A percentile compares a stretch with the other conserved stretches of the same genome.
phyloP scores from a whole-genome alignment of 2,888 invertebrate species.

The Parnassius mnemosyne region DNA sequence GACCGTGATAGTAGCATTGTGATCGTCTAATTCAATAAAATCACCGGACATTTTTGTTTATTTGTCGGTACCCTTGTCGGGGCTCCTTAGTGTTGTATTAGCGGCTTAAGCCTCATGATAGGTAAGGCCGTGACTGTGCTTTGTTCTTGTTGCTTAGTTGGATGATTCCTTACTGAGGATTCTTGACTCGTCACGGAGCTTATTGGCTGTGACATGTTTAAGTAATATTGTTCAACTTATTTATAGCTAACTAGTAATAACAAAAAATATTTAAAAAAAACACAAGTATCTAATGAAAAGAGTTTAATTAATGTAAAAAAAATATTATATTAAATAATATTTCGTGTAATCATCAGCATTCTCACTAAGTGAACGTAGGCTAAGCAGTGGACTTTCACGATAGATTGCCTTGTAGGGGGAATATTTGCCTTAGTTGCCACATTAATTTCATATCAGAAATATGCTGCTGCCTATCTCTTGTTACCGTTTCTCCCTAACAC shows the following conservation, averaged over 20 bases:
- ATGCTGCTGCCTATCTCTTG: too few species aligned
- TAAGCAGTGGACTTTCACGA: too few species aligned
- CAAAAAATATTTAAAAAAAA: background rate
- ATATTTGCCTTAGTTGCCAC: too few species aligned
- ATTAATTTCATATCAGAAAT: too few species aligned
- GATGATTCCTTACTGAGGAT: constrained; percentile 18
- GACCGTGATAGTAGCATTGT: constrained; percentile 64
- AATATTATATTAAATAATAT: too few species aligned
- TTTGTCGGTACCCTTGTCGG: constrained; percentile 74
- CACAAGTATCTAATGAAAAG: too few species aligned
- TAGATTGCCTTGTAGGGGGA: too few species aligned
- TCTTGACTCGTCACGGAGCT: constrained; percentile 11
- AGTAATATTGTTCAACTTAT: background rate
- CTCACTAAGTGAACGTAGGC: too few species aligned
- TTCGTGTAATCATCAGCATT: too few species aligned
- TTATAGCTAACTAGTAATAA: background rate
- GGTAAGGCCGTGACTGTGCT: constrained; percentile 51
- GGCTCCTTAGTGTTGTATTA: constrained; percentile 59
- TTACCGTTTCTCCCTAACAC: too few species aligned
- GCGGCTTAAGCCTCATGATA: constrained; percentile 63
- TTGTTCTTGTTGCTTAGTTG: constrained; percentile 38
- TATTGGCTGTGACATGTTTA: constrained; percentile 20
- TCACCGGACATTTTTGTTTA: constrained; percentile 77
- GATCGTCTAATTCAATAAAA: constrained; percentile 80
- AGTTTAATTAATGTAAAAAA: too few species aligned